phyloP scores from a whole-genome alignment of 2,797 vertebrate genomes.

The Trichosurus vulpecula region DNA sequence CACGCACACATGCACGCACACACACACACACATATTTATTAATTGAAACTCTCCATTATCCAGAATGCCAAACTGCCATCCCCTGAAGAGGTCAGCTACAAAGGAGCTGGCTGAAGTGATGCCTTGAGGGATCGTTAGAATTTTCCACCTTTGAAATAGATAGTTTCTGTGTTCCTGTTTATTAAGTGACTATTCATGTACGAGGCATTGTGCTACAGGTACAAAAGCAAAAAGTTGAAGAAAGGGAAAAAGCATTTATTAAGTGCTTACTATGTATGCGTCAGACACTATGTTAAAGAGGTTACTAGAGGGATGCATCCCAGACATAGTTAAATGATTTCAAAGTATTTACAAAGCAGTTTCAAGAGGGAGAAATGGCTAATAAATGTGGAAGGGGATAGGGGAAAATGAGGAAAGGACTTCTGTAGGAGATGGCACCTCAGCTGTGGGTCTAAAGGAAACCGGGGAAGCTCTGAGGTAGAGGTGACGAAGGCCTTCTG shows the following conservation, averaged over 20 bases:
- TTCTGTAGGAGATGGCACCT: not conserved
- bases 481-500: not conserved
- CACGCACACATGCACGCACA: not conserved
- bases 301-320: not conserved
- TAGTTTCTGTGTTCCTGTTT: not conserved
- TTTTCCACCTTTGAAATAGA: not conserved
- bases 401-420: not conserved
- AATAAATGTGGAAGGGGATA: not conserved
- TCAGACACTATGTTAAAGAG: not conserved
- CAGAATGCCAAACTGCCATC: not conserved
- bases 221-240: not conserved
- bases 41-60: not conserved
- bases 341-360: not conserved
- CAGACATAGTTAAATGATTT: not conserved
- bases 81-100: not conserved
- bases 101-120: too few species aligned
- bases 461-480: not conserved
- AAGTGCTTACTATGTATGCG: not conserved
- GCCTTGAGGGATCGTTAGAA: too few species aligned
- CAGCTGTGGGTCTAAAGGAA: not conserved
- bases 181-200: not conserved
- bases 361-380: not conserved
- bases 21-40: too few species aligned
- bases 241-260: not conserved
- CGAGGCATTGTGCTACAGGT: not conserved